These are phyloP conservation scores for Eupeodes luniger DNA, from an alignment of 2,888 invertebrate genomes.

Conservation along the genomic window DNA sequence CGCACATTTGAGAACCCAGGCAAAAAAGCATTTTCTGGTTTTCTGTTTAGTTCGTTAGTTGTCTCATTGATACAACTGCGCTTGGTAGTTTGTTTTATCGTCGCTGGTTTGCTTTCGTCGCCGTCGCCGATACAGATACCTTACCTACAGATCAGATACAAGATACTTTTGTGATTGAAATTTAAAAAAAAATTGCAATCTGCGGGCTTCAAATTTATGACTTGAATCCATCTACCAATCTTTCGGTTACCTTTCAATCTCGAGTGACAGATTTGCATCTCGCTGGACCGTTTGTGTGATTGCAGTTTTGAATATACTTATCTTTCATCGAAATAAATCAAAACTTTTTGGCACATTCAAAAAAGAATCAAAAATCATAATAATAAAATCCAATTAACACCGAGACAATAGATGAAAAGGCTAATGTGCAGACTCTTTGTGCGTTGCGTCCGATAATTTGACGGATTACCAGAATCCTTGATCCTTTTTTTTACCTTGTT, in stretches of 20 bases:
- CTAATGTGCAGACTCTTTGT: constrained; percentile 65
- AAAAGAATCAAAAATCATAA: constrained; percentile 14
- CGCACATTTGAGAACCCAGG: constrained; percentile 66
- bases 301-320: constrained; percentile 3
- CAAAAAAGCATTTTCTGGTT: constrained; percentile 75
- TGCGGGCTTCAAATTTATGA: constrained; percentile 65
- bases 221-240: constrained; percentile 53
- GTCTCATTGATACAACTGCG: constrained; percentile 76
- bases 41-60: constrained; percentile 75
- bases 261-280: constrained; percentile 64
- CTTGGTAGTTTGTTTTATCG: constrained; percentile 73
- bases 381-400: constrained; percentile 67
- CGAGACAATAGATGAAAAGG: constrained; percentile 67
- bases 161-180: constrained; percentile 42
- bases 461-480: constrained; percentile 71
- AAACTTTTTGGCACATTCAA: constrained; percentile 41
- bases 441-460: constrained; percentile 70
- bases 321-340: constrained; percentile 18
- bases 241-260: constrained; percentile 58
- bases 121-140: constrained; percentile 51
- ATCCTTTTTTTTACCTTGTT: constrained; percentile 54
- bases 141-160: neutral
- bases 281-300: constrained; percentile 23
- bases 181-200: constrained; percentile 60
- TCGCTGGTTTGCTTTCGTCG: constrained; percentile 72